phyloP scores from a whole-genome alignment of 2,797 vertebrate species.

The Sebastes itinus region DNA sequence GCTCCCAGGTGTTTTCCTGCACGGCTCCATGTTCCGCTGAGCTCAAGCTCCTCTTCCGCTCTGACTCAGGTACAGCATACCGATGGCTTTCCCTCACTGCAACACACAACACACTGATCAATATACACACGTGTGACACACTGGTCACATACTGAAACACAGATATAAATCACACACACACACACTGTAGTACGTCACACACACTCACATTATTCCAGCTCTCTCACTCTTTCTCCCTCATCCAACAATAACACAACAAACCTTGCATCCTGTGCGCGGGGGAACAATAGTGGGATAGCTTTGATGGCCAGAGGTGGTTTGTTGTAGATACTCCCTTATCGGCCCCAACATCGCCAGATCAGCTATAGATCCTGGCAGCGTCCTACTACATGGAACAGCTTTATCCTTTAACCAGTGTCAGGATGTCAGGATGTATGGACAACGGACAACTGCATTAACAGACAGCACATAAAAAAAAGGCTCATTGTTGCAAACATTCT shows the following conservation, averaged over 20 bases:
- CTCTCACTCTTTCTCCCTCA: constrained; percentile 58
- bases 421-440: constrained; percentile 41
- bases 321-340: constrained; percentile 69
- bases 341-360: constrained; percentile 49
- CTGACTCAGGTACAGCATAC: constrained; percentile 74
- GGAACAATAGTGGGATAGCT: constrained; percentile 86
- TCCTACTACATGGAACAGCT: constrained; percentile 12
- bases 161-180: background rate
- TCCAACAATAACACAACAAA: constrained; percentile 86
- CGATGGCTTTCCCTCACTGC: constrained; percentile 30
- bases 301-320: constrained; percentile 80
- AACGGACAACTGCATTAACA: constrained; percentile 8
- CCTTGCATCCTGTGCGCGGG: constrained; percentile 77
- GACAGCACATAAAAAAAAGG: background rate
- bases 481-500: background rate
- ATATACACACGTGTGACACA: constrained; percentile 11
- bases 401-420: constrained; percentile 27
- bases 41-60: constrained; percentile 67
- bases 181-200: background rate
- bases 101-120: background rate
- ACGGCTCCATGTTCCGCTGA: constrained; percentile 48
- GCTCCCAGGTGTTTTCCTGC: constrained; percentile 83
- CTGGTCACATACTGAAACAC: background rate
- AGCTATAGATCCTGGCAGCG: constrained; percentile 56
- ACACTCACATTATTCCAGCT: constrained; percentile 22